phyloP scores from a whole-genome alignment of 2,113 vertebrate species.

The Plectropomus leopardus region DNA sequence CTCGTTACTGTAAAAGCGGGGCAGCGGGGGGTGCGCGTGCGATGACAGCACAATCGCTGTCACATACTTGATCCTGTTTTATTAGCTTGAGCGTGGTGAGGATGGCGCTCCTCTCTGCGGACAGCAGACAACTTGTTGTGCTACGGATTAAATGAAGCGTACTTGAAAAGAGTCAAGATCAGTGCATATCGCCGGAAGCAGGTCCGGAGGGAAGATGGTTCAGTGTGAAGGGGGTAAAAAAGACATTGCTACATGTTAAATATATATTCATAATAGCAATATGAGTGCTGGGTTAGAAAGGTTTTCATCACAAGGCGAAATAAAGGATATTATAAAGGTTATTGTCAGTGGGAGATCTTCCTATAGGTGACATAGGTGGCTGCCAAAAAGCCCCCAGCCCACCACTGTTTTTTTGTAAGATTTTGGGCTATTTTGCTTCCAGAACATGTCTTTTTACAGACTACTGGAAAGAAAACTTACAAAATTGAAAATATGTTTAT shows the following conservation, averaged over 20 bases:
- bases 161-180: constrained; percentile 8
- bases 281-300: not conserved
- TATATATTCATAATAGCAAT: constrained; percentile 11
- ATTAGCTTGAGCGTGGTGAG: constrained; percentile 27
- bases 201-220: not conserved
- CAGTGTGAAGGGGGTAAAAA: not conserved
- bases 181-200: constrained; percentile 12
- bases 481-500: too few species aligned
- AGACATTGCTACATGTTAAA: not conserved
- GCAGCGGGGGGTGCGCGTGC: not conserved
- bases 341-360: too few species aligned
- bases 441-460: too few species aligned
- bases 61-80: constrained; percentile 36
- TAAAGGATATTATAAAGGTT: too few species aligned
- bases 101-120: not conserved
- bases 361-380: too few species aligned
- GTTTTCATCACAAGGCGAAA: not conserved
- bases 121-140: constrained; percentile 14
- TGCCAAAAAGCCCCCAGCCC: too few species aligned
- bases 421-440: too few species aligned
- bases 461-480: too few species aligned
- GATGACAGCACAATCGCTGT: constrained; percentile 38
- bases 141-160: constrained; percentile 22
- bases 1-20: constrained; percentile 53
- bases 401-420: too few species aligned